phyloP scores from a whole-genome alignment of 2,797 vertebrate species.

The Coccyzus lansbergi region DNA sequence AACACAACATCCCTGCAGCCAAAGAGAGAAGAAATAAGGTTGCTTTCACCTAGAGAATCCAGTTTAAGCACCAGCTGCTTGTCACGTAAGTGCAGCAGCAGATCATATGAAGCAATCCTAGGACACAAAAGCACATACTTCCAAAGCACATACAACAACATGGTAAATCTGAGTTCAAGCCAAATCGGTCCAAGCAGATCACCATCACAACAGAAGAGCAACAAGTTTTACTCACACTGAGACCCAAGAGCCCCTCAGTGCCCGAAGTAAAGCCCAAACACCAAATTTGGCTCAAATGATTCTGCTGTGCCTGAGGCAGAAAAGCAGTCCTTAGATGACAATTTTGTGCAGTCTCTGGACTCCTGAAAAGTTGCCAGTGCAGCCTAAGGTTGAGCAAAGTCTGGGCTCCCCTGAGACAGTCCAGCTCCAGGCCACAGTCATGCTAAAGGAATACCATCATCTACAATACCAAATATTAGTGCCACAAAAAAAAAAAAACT shows the following conservation, averaged over 20 bases:
- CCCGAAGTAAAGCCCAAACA: background rate
- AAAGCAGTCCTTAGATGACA: background rate
- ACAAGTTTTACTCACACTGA: slow-evolving; percentile 4
- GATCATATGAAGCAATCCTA: background rate
- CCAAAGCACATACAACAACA: background rate
- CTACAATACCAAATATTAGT: slow-evolving; percentile 57
- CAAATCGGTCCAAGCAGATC: slow-evolving; percentile 4
- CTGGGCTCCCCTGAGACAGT: slow-evolving; percentile 76
- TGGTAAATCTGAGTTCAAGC: background rate
- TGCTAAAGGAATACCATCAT: slow-evolving; percentile 67
- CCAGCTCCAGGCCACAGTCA: slow-evolving; percentile 68
- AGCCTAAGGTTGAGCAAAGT: slow-evolving; percentile 72
- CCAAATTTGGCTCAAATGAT: slow-evolving; percentile 25
- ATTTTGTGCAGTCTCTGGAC: slow-evolving; percentile 36
- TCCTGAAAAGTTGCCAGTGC: slow-evolving; percentile 28
- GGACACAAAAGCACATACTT: background rate
- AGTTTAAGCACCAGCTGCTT: background rate
- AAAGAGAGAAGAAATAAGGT: background rate
- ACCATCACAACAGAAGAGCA: slow-evolving; percentile 28
- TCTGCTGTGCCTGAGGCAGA: slow-evolving; percentile 6
- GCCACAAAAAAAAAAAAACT: slow-evolving; percentile 55
- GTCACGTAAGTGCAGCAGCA: background rate
- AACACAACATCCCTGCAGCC: background rate
- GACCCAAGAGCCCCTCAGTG: background rate
- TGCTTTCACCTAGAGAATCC: background rate